Conservation (phyloP, 2,113 vertebrate species). For the Silurus asotus region DNA sequence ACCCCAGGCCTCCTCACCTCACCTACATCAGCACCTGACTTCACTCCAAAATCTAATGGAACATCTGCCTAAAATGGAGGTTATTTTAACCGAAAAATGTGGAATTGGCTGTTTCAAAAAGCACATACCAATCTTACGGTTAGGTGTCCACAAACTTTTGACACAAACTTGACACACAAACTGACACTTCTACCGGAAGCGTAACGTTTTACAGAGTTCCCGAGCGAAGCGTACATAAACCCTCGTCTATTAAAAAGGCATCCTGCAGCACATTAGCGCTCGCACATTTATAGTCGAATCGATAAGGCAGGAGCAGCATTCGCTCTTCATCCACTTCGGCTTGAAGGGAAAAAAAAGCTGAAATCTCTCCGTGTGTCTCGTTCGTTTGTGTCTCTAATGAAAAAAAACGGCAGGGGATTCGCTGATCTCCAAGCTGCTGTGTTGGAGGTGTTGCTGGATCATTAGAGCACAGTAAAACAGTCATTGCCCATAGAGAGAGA, state of each 20-base stretch:
- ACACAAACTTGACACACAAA: too few species aligned
- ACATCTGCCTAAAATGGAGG: too few species aligned
- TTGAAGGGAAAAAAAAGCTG: not conserved
- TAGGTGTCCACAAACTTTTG: too few species aligned
- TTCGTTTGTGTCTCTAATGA: constrained; percentile 45
- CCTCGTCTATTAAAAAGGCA: constrained; percentile 40
- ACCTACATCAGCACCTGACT: too few species aligned
- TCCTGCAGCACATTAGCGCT: constrained; percentile 26
- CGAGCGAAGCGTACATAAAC: not conserved
- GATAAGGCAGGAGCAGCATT: constrained; percentile 43
- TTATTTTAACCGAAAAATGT: too few species aligned
- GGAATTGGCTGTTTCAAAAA: too few species aligned
- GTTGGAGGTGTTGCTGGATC: constrained; percentile 50
- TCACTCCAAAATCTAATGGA: too few species aligned
- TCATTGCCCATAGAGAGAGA: constrained; percentile 23
- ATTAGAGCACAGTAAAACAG: constrained; percentile 44
- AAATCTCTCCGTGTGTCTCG: constrained; percentile 28
- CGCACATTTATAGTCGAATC: constrained; percentile 43
- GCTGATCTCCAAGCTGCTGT: constrained; percentile 46
- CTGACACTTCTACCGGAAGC: not conserved
- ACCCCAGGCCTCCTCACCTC: too few species aligned
- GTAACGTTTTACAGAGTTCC: constrained; percentile 20
- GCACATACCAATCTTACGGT: too few species aligned
- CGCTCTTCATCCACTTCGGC: constrained; percentile 25
- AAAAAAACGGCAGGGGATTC: constrained; percentile 32